These are phyloP conservation scores for Typhlichthys eigenmanni DNA, from an alignment of 2,797 vertebrate species.

Conservation along the genomic window DNA sequence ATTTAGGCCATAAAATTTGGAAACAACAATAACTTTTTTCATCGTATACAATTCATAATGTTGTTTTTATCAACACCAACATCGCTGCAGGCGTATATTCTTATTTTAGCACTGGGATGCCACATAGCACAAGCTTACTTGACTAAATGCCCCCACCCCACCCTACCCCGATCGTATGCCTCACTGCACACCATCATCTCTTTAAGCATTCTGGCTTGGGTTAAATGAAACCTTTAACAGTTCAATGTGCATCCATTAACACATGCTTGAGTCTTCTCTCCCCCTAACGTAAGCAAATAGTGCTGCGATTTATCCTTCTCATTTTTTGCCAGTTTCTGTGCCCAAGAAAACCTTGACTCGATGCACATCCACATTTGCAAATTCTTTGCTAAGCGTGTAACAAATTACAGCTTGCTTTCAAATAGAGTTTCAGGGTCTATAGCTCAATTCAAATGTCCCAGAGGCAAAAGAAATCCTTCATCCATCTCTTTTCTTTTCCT, in stretches of 20 bases:
- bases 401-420: not conserved
- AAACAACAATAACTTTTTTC: too few relatives aligned
- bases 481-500: not conserved
- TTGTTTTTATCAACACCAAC: too few relatives aligned
- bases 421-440: too few relatives aligned
- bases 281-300: slow-evolving; percentile 31
- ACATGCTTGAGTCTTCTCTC: slow-evolving; percentile 68
- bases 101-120: slow-evolving; percentile 53
- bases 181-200: slow-evolving; percentile 74
- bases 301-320: not conserved
- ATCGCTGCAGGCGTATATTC: slow-evolving; percentile 19
- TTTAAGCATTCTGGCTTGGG: slow-evolving; percentile 74
- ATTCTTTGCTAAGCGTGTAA: slow-evolving; percentile 13
- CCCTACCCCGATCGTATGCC: slow-evolving; percentile 64
- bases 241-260: slow-evolving; percentile 77
- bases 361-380: slow-evolving; percentile 18
- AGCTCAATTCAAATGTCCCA: too few relatives aligned
- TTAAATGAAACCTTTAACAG: slow-evolving; percentile 80
- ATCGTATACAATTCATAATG: too few relatives aligned
- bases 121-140: slow-evolving; percentile 54
- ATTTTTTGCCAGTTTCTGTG: not conserved
- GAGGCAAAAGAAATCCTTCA: not conserved
- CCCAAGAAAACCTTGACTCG: slow-evolving; percentile 33
- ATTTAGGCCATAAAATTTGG: too few relatives aligned
- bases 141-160: slow-evolving; percentile 32